Base-by-base conservation (phyloP, 2,113 vertebrate genomes). In the Theropithecus gelada region DNA sequence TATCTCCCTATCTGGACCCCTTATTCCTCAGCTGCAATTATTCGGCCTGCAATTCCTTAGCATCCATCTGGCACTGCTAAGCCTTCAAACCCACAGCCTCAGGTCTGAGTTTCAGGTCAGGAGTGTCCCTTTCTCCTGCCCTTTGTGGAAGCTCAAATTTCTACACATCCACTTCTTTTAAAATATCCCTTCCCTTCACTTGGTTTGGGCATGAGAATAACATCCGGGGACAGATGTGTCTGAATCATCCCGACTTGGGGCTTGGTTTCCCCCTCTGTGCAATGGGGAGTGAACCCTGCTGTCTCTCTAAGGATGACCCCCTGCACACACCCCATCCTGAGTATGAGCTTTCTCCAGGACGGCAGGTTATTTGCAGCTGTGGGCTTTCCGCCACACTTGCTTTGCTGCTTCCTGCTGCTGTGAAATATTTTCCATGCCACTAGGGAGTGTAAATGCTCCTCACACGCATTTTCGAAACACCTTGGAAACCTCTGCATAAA, bases 391-490 rank as follows among this genome's bases (percentile, higher is more conserved):
- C 97, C 48, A 20, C 0, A 18, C 92, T 70, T 16, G 86, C 80
- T 48, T 94, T 73, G 78, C 89, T 78, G 93, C 96, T 96, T 97
- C 96, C 94, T 50, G 96, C 98, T 82, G 81, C 98, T 32, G 88
- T 22, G 92, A 94, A 98, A 73, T 96, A 91, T 85, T 98, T 98
- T 96, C 96, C 57, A 32, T 11, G 78, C 98, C 98, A 78, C 98
- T 14, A 25, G 96, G 97, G 98, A 98, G 93, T 9, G 87, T 52
- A 98, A 98, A 98, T 95, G 95, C 97, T 96, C 98, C 98, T 93
- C 97, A 16, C 72, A 27, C 45, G 93, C 98, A 94, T 96, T 98
- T 98, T 93, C 86, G 82, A 98, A 97, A 97, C 97, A 96, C 98
- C 97, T 98, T n/a, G 85, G 93, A 94, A 97, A 96, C 97, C 96